These are phyloP conservation scores for Laothoe populi DNA, from an alignment of 2,888 invertebrate species.

Conservation along the genomic window DNA sequence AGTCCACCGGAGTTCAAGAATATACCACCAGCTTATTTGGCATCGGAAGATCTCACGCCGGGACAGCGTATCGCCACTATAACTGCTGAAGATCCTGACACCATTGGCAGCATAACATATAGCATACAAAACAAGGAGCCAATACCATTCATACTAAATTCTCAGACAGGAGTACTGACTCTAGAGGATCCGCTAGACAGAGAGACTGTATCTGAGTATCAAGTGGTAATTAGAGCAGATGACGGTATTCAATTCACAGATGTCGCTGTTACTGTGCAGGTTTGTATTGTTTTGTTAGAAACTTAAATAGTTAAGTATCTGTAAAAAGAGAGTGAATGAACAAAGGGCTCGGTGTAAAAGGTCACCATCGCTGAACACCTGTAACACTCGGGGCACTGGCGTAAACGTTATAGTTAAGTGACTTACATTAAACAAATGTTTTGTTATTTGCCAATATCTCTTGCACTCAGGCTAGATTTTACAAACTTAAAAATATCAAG, in stretches of 20 bases:
- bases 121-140: slow-evolving; percentile 87
- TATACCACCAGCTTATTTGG: slow-evolving; percentile 88
- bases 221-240: slow-evolving; percentile 91
- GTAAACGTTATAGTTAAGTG: background rate
- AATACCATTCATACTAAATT: slow-evolving; percentile 89
- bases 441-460: background rate
- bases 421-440: background rate
- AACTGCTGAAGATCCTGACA: slow-evolving; percentile 93
- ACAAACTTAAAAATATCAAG: no score
- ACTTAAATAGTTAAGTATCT: background rate
- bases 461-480: background rate
- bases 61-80: slow-evolving; percentile 92
- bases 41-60: slow-evolving; percentile 94
- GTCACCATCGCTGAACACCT: slow-evolving; percentile 8
- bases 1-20: slow-evolving; percentile 95
- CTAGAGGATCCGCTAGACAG: slow-evolving; percentile 93
- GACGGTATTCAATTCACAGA: slow-evolving; percentile 95
- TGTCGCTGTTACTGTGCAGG: slow-evolving; percentile 91
- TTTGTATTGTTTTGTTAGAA: slow-evolving; percentile 67
- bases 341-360: slow-evolving; percentile 7
- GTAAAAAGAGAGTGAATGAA: slow-evolving; percentile 6
- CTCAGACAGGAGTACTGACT: slow-evolving; percentile 88
- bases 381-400: slow-evolving; percentile 15
- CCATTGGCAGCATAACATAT: slow-evolving; percentile 91
- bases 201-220: slow-evolving; percentile 91